Percentiles rank a stretch among this genome's conserved stretches.
Evolutionary conservation across 2,797 vertebrate genomes (phyloP).

Genomic region (Sebastiscus tertius): DNA sequence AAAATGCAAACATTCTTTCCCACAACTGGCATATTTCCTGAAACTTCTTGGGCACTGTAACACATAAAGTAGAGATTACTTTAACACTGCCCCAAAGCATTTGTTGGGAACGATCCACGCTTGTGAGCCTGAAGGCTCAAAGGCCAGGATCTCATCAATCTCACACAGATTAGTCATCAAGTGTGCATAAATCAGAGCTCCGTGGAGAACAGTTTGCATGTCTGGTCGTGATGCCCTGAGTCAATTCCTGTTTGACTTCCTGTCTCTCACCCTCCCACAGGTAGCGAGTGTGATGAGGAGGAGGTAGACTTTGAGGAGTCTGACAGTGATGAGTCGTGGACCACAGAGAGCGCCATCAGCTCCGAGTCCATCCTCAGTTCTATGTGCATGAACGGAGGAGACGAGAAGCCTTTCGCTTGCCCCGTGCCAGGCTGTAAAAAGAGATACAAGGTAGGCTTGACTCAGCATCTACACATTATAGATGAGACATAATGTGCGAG

Average conservation of each 20-base stretch:
- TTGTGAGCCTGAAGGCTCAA: slow-evolving; percentile 23
- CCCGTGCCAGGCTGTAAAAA: slow-evolving; percentile 99
- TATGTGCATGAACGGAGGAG: slow-evolving; percentile 99
- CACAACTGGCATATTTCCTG: slow-evolving; percentile 52
- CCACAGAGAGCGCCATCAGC: slow-evolving; percentile 98
- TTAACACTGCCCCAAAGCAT: slow-evolving; percentile 42
- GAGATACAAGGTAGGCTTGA: slow-evolving; percentile 89
- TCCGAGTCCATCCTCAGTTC: slow-evolving; percentile 98
- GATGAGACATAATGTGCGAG: not conserved
- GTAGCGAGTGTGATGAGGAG: slow-evolving; percentile 98
- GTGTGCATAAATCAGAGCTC: slow-evolving; percentile 5
- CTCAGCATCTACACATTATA: not conserved
- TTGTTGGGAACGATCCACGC: slow-evolving; percentile 18
- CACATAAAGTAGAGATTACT: slow-evolving; percentile 28
- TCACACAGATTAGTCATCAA: slow-evolving; percentile 21
- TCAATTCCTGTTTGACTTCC: not conserved
- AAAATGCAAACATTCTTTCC: slow-evolving; percentile 67
- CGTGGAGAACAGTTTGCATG: not conserved
- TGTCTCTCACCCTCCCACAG: slow-evolving; percentile 70
- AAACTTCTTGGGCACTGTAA: slow-evolving; percentile 1
- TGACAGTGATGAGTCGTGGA: slow-evolving; percentile 99
- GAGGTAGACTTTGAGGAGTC: slow-evolving; percentile 98
- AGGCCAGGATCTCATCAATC: not conserved
- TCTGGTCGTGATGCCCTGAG: not conserved
- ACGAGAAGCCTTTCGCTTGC: slow-evolving; percentile 98